Evolutionary conservation across 2,888 invertebrate genomes (phyloP), one percentile per base, ranked within the genome.

Genomic region (Theretra japonica): DNA sequence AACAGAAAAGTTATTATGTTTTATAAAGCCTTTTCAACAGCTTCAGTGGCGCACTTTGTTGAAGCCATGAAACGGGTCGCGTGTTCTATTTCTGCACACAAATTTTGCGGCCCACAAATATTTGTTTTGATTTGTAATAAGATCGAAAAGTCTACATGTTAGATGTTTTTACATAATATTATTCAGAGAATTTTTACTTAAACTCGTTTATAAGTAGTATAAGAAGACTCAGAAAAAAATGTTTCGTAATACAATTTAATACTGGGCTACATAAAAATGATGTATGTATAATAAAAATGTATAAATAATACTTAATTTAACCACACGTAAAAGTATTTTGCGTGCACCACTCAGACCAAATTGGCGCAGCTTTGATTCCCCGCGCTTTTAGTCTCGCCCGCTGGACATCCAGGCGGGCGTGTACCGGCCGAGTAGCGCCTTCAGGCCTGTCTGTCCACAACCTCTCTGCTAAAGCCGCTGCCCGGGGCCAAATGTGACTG

Each of bases 381-480:
- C 96, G 93, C 48, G 89, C 88, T 11, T 95, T 86, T 50, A 97
- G 86, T 19, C 97, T 90, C 70, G 96, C 95, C 60, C 96, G 90
- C 76, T 96, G 96, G 28, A 95, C 94, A 72, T 96, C 95, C 53
- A 97, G 87, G 68, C 97, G 93, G 17, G 95, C 95, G 80, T 97
- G 96, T 1, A 96, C 96, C 87, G 82, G 95, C 89, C 87, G 81
- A 76, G 89, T 88, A 2, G 89, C 89, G 15, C 91, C 88, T 57
- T 93, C 92, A 6, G 95, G 94, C 50, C 90, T 83, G 80, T 96
- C 96, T 41, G 95, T 95, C 97, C 97, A 97, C 71, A 97, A 86
- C 79, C 98, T 95, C 88, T 98, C 98, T 0, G 96, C 97, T 73
- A 97, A 89, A 0, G 98, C 98, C 0, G 97, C 96, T 0, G 96